Evolutionary conservation across 2,113 vertebrate genomes (phyloP).

Genomic region (Excalfactoria chinensis): DNA sequence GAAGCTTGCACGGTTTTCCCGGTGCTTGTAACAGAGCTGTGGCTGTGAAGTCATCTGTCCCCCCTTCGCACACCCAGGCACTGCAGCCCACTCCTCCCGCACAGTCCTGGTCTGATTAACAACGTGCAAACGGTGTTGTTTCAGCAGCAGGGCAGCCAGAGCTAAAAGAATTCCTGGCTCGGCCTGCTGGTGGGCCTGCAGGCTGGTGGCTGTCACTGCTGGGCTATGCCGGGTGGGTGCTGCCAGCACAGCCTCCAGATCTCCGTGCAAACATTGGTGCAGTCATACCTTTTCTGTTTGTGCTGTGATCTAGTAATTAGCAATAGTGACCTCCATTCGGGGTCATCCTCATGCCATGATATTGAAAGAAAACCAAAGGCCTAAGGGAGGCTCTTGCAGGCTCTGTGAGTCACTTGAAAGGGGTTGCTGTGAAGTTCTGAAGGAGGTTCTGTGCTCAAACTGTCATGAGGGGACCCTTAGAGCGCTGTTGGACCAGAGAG

Average conservation of each 20-base stretch:
- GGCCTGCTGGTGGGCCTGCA: background rate
- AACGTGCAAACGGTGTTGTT: background rate
- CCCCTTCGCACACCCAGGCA: background rate
- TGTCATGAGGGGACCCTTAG: background rate
- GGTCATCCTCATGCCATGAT: background rate
- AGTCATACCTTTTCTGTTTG: background rate
- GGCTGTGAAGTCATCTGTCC: background rate
- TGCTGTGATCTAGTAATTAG: slow-evolving; percentile 19
- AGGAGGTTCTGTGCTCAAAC: no score
- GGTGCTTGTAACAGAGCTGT: background rate
- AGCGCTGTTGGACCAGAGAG: background rate
- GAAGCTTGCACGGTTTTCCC: background rate
- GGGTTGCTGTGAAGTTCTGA: background rate
- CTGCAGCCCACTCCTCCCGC: background rate
- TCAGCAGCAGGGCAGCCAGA: background rate
- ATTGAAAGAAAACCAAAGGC: background rate
- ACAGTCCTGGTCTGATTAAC: background rate
- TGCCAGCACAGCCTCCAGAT: background rate
- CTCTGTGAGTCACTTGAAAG: background rate
- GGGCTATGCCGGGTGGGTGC: background rate
- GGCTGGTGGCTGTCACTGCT: background rate
- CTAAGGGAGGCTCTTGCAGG: background rate
- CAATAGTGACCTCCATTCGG: background rate
- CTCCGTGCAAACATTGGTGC: background rate
- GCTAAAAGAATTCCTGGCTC: slow-evolving; percentile 19